Conservation (phyloP, 2,797 vertebrate genomes). For the Chromis chromis region DNA sequence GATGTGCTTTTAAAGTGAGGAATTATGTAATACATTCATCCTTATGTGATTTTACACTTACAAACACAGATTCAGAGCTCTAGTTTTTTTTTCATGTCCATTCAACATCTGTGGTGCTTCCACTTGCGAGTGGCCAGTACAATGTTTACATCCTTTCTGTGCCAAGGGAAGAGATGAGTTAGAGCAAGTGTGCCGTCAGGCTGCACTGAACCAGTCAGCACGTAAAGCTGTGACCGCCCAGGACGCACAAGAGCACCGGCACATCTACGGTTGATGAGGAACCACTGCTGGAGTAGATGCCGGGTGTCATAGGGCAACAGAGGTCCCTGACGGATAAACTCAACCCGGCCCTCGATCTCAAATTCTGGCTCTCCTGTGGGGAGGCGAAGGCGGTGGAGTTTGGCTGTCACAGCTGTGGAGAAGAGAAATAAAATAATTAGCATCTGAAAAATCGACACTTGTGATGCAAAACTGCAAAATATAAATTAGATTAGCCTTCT, state of each 20-base stretch:
- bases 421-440: constrained; percentile 2
- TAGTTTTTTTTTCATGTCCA: not conserved
- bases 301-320: constrained; percentile 89
- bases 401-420: constrained; percentile 87
- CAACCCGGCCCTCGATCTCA: constrained; percentile 87
- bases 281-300: constrained; percentile 89
- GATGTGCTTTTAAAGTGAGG: not conserved
- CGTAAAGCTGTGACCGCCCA: constrained; percentile 85
- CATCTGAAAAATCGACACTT: not conserved
- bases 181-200: constrained; percentile 80
- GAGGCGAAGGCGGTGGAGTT: constrained; percentile 83
- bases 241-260: constrained; percentile 78
- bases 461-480: not conserved
- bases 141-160: constrained; percentile 87
- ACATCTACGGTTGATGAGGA: constrained; percentile 90
- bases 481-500: not conserved
- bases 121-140: constrained; percentile 87
- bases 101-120: constrained; percentile 90
- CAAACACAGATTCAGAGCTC: constrained; percentile 27
- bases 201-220: constrained; percentile 86
- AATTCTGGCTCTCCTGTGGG: constrained; percentile 81
- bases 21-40: not conserved
- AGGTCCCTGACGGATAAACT: constrained; percentile 87
- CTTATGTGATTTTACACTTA: constrained; percentile 3
- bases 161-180: constrained; percentile 87